Conservation (phyloP, 2,113 vertebrate species). For the Neomonachus schauinslandi region DNA sequence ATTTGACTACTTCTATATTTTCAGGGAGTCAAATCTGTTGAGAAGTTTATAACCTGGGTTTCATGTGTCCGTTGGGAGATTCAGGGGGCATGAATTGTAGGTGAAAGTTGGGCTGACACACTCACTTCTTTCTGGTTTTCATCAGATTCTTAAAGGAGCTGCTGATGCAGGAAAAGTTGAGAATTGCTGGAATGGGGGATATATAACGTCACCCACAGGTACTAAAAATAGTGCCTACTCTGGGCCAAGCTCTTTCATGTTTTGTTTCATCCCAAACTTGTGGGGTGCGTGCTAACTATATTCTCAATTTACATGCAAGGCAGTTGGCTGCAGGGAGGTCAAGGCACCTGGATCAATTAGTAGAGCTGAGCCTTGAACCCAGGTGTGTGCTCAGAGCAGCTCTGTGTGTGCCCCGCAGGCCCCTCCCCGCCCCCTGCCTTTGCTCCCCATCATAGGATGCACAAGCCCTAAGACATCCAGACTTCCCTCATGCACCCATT, state of each 20-base stretch:
- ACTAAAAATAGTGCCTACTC: not conserved
- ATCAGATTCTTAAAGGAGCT: not conserved
- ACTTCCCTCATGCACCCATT: not conserved
- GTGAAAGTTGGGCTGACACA: not conserved
- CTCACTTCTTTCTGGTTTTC: not conserved
- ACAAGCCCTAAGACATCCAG: not conserved
- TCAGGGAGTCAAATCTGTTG: not conserved
- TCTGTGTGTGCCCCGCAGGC: too few relatives aligned
- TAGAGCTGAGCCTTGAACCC: not conserved
- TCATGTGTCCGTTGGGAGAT: not conserved
- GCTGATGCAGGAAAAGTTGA: not conserved
- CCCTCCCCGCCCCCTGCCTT: not conserved
- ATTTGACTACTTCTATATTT: not conserved
- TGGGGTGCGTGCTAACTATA: not conserved
- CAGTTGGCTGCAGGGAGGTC: not conserved
- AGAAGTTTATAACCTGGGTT: not conserved
- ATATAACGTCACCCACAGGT: not conserved
- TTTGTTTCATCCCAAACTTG: not conserved
- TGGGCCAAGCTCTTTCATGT: not conserved
- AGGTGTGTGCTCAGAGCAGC: not conserved
- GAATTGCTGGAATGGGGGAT: not conserved
- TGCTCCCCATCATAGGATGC: not conserved
- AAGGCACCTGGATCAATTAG: too few relatives aligned
- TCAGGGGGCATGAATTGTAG: not conserved
- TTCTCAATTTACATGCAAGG: not conserved